Conservation (phyloP, 2,888 invertebrate species). For the Acronicta psi region DNA sequence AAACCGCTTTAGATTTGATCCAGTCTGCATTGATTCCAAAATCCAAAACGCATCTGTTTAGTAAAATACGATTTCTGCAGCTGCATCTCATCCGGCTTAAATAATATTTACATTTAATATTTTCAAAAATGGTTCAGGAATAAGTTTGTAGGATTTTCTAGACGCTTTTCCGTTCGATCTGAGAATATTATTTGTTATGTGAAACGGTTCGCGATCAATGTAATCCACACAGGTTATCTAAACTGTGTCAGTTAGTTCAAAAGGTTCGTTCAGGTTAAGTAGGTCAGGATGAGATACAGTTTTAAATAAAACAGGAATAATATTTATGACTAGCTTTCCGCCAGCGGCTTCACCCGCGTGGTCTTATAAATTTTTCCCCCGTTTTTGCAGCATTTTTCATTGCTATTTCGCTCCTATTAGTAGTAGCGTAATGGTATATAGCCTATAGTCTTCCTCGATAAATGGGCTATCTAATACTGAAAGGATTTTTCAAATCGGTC, state of each 20-base stretch:
- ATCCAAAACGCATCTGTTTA: no score
- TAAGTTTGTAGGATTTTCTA: conserved; percentile 11
- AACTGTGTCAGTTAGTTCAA: background rate
- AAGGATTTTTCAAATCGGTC: no score
- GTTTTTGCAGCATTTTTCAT: no score
- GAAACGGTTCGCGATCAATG: background rate
- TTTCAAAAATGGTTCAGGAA: conserved; percentile 16
- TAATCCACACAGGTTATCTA: conserved; percentile 3
- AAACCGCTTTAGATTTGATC: no score
- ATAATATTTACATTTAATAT: conserved; percentile 34
- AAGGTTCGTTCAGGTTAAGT: background rate
- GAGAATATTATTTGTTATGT: background rate
- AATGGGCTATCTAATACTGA: no score
- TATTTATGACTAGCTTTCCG: no score
- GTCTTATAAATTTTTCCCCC: no score
- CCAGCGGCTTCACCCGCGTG: no score
- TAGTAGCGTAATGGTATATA: no score
- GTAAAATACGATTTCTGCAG: conserved; percentile 20
- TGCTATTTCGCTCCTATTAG: no score
- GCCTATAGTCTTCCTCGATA: no score
- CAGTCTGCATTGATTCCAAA: no score
- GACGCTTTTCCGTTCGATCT: conserved; percentile 2
- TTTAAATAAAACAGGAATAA: background rate
- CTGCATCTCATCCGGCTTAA: conserved; percentile 9
- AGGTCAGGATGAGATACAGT: background rate